phyloP scores from a whole-genome alignment of 1,140 invertebrate species.

The Tetramorium parvispinum region DNA sequence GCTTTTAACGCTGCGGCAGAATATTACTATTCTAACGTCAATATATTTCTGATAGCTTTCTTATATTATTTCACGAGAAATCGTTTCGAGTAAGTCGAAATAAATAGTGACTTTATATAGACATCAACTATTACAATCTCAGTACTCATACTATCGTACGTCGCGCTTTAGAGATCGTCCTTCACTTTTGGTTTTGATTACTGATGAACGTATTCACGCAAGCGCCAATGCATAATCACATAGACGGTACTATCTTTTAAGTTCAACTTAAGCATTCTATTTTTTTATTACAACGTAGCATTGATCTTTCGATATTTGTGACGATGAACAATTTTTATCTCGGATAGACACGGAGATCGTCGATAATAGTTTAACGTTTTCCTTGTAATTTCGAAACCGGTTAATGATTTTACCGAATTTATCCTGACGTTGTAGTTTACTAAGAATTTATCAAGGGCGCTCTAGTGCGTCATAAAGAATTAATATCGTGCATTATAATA shows the following conservation, averaged over 20 bases:
- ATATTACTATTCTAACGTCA: background rate
- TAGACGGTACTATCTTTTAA: background rate
- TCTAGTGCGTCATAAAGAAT: background rate
- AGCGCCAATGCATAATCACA: background rate
- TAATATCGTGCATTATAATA: background rate
- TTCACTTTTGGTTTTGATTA: background rate
- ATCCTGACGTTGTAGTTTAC: background rate
- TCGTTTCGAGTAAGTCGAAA: background rate
- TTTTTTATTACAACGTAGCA: background rate
- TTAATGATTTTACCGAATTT: background rate
- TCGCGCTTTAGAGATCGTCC: background rate
- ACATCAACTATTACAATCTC: background rate
- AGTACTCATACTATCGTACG: background rate
- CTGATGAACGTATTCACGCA: background rate
- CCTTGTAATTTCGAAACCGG: background rate
- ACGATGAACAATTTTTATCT: background rate
- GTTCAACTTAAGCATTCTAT: background rate
- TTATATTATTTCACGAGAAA: background rate
- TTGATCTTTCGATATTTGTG: background rate
- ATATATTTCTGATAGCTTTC: background rate
- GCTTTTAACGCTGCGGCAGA: background rate
- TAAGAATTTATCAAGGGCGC: background rate
- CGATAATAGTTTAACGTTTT: background rate
- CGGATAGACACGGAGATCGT: background rate
- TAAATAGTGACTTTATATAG: no score